Base-by-base conservation (phyloP, 2,797 vertebrate genomes). In the Pangasius mekongensis region DNA sequence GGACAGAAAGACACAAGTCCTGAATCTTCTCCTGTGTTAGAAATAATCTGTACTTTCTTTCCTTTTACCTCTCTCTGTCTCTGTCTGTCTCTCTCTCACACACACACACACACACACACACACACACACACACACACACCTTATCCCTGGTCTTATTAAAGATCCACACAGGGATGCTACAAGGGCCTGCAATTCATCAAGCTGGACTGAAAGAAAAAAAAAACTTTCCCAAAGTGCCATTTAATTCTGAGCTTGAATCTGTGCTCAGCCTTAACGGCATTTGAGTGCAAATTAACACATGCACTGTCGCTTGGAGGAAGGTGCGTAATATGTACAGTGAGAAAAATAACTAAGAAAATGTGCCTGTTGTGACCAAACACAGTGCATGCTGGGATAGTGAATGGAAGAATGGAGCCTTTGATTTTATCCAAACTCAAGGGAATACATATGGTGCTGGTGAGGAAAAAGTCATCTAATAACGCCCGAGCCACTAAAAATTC, bases 141-240 rank as follows among this genome's bases (percentile, higher is more conserved):
- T 85, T 92, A 92, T 95, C 94, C 93, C 94, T 91, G 87, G 92
- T 92, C 94, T 95, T 95, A 95, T 95, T 95, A 95, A 93, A 94
- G 93, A 90, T 92, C 92, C 92, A 92, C 84, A 88, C 92, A 91
- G 93, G 90, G 93, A 94, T 88, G 92, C 82, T 87, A 69, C 74
- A 78, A 30, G 58, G 91, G 90, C 91, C 90, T 90, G 91, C 94
- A 93, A 95, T 96, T 96, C 91, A 95, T 95, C 95, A 94, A 92
- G 88, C 87, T 85, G 39, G 89, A 89, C 91, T 94, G 93, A 92
- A 92, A 94, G 94, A 92, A 89, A 89, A 94, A 93, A 43, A 89
- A 71, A 87, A n/a, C 43, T 64, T 56, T 88, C 71, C 62, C 56
- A 10, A 84, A 77, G 52, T 85, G 13, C 85, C 47, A 30, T 86